Evolutionary conservation across 1,140 invertebrate species (phyloP).

Genomic region (Akabosia matsudoensis): DNA sequence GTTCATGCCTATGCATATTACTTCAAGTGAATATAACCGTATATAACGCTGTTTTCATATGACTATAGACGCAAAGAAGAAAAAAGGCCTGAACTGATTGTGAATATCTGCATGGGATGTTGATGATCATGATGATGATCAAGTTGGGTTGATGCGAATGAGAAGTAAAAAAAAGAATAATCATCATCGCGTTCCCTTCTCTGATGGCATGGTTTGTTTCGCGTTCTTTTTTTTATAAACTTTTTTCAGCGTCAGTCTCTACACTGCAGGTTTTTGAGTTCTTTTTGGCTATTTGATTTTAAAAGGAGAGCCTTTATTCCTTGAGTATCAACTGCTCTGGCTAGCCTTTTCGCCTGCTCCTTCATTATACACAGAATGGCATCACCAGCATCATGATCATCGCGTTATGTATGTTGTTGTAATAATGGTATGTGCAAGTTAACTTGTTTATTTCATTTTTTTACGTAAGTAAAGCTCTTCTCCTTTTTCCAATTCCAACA

Average conservation of each 20-base stretch:
- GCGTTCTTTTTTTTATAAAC: not conserved
- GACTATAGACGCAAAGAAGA: too few relatives aligned
- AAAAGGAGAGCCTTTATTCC: not conserved
- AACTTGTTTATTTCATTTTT: conserved; percentile 18
- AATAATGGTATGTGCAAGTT: conserved; percentile 22
- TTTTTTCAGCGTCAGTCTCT: not conserved
- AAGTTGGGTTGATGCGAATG: too few relatives aligned
- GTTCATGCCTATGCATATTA: not conserved
- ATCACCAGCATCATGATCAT: not conserved
- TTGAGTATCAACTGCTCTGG: not conserved
- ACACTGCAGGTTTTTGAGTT: too few relatives aligned
- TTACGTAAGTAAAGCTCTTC: conserved; percentile 5
- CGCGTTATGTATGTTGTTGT: conserved; percentile 15
- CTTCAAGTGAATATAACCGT: too few relatives aligned
- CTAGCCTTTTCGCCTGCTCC: not conserved
- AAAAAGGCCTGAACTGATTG: not conserved
- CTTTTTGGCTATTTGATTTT: too few relatives aligned
- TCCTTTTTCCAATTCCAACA: not conserved
- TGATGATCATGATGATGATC: not conserved
- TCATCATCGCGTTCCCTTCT: not conserved
- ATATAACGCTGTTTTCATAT: too few relatives aligned
- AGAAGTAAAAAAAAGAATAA: too few relatives aligned
- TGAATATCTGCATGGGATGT: not conserved
- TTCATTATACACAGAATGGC: not conserved
- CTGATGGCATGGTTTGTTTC: not conserved